phyloP scores from a whole-genome alignment of 2,888 invertebrate species.

The Archips crataeganus region DNA sequence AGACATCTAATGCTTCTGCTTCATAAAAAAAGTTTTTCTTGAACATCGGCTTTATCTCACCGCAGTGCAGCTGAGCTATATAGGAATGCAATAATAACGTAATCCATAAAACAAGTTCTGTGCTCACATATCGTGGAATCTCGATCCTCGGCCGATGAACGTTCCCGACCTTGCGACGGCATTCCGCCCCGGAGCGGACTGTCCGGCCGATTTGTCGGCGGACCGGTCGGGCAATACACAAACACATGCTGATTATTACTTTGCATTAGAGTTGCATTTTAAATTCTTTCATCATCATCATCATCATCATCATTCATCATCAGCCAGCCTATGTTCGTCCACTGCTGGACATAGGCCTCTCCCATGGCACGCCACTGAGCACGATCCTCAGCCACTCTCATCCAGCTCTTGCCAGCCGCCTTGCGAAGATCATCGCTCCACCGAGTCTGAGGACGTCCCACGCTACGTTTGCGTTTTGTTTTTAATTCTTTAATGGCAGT shows the following conservation, averaged over 20 bases:
- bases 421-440: too few relatives aligned
- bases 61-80: conserved; percentile 23
- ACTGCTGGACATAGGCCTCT: too few relatives aligned
- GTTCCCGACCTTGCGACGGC: conserved; percentile 76
- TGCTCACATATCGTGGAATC: conserved; percentile 53
- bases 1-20: too few relatives aligned
- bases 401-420: too few relatives aligned
- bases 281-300: too few relatives aligned
- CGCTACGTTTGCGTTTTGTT: too few relatives aligned
- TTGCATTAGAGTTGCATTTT: background rate
- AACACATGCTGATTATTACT: conserved; percentile 3
- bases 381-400: too few relatives aligned
- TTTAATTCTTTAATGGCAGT: background rate
- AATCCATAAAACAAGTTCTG: conserved; percentile 42
- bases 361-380: too few relatives aligned
- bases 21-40: background rate
- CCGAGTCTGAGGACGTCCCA: too few relatives aligned
- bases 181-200: conserved; percentile 58
- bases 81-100: conserved; percentile 43
- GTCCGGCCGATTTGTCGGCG: conserved; percentile 40
- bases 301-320: too few relatives aligned
- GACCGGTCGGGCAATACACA: conserved; percentile 21
- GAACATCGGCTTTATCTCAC: conserved; percentile 9
- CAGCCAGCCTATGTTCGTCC: too few relatives aligned
- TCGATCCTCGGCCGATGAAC: conserved; percentile 72